Conservation (phyloP, 30 jellyfish, hydroid and myxozoan species). For the Aurelia coerulea region DNA sequence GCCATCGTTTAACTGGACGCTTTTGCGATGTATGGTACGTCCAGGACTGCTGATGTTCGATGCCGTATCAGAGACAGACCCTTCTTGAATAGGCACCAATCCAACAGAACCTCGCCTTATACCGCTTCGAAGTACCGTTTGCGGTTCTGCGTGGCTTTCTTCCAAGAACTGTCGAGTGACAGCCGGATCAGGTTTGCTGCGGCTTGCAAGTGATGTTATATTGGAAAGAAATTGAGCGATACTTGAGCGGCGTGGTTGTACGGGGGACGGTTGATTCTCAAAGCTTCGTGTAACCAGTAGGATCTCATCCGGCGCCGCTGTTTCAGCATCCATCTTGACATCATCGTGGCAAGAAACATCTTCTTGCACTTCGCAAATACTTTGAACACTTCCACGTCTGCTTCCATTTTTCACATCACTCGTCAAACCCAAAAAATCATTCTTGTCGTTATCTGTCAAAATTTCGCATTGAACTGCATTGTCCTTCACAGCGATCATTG, state of each 20-base stretch:
- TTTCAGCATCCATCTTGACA: slow-evolving; percentile 28
- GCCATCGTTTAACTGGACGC: slow-evolving; percentile 66
- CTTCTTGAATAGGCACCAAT: background rate
- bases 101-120: slow-evolving; percentile 4
- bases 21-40: slow-evolving; percentile 13
- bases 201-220: slow-evolving; percentile 40
- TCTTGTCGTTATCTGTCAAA: slow-evolving; percentile 4
- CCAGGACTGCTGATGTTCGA: background rate
- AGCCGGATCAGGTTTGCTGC: slow-evolving; percentile 35
- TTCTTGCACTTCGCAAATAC: slow-evolving; percentile 62
- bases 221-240: slow-evolving; percentile 37
- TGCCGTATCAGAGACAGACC: background rate
- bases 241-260: slow-evolving; percentile 62
- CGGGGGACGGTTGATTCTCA: slow-evolving; percentile 57
- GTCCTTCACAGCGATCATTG: slow-evolving; percentile 48
- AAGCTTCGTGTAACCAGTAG: slow-evolving; percentile 60
- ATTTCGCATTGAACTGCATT: slow-evolving; percentile 65
- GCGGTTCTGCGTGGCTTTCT: slow-evolving; percentile 10
- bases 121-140: background rate
- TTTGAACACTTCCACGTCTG: slow-evolving; percentile 63
- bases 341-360: slow-evolving; percentile 40
- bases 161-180: background rate
- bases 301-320: slow-evolving; percentile 53
- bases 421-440: slow-evolving; percentile 9
- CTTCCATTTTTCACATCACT: slow-evolving; percentile 20